Base-by-base conservation (phyloP, 2,113 vertebrate species). In the Cryptotis parvus region DNA sequence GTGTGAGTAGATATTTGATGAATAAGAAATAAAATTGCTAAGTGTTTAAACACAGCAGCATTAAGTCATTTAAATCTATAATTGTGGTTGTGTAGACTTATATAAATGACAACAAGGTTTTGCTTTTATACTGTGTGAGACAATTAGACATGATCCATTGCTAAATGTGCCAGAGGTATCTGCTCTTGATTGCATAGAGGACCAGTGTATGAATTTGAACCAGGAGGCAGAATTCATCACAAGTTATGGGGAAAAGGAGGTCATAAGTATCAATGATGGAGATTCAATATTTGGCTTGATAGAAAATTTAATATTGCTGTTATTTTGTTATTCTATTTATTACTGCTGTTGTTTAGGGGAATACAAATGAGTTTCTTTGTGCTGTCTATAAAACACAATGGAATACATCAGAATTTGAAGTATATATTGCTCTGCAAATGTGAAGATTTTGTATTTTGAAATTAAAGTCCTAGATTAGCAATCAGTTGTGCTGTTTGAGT, bases 351-450 rank as follows among this genome's bases (percentile, higher is more conserved):
- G 22, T 80, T 84, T 18, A 68, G 65, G 58, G 69, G 94, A 86
- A 87, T 72, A 69, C 43, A 87, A 75, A 76, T 78, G 63, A 84
- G 87, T 91, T 91, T 91, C 58, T 37, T 95, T 92, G 31, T 91
- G 43, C 6, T 85, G 20, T 6, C 61, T 66, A 82, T 4, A 87
- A 76, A 93, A 72, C 66, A 89, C 39, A 63, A 6, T 63, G 20
- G 74, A 63, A 79, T 66, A 87, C 49, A 80, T 94, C 72, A 72
- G 63, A 78, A 61, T 90, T 90, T 90, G 45, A 87, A 96, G 81
- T 63, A 69, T 41, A 22, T 86, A 52, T 89, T 65, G 2, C 35
- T 70, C 37, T 77, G n/a, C 55, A 91, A 78, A 78, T 89, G 18
- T 2, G 39, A 33, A 87, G 80, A 61, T 92, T 86, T 49, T 69